A percentile compares a stretch with the other conserved stretches of the same genome.
phyloP scores from a whole-genome alignment of 2,113 vertebrate species.

The Sturnira hondurensis region DNA sequence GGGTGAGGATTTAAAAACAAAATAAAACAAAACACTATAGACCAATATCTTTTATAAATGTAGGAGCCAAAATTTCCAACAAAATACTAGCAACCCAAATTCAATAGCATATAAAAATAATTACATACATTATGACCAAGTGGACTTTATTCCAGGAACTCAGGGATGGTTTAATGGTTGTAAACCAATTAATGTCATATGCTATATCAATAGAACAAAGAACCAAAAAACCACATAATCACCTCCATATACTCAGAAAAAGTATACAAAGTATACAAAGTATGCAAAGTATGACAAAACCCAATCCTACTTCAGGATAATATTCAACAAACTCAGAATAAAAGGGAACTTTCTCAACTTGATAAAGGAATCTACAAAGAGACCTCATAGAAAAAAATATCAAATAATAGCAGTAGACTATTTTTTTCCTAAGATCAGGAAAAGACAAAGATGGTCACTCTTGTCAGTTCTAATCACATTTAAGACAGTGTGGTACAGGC shows the following conservation, averaged over 20 bases:
- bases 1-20: background rate
- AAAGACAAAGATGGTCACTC: background rate
- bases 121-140: background rate
- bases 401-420: background rate
- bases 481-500: background rate
- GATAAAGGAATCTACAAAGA: background rate
- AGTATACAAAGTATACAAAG: too few relatives aligned
- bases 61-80: background rate
- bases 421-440: background rate
- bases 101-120: background rate
- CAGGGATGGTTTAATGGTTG: background rate
- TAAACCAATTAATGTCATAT: background rate
- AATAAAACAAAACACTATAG: background rate
- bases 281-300: background rate
- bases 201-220: background rate
- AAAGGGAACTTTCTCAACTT: background rate
- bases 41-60: background rate
- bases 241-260: background rate
- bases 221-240: background rate
- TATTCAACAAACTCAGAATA: background rate
- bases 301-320: background rate
- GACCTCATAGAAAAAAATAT: background rate
- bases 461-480: background rate
- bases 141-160: background rate
- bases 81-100: background rate